Conservation (phyloP, 2,797 vertebrate genomes). For the Clarias fuscus region DNA sequence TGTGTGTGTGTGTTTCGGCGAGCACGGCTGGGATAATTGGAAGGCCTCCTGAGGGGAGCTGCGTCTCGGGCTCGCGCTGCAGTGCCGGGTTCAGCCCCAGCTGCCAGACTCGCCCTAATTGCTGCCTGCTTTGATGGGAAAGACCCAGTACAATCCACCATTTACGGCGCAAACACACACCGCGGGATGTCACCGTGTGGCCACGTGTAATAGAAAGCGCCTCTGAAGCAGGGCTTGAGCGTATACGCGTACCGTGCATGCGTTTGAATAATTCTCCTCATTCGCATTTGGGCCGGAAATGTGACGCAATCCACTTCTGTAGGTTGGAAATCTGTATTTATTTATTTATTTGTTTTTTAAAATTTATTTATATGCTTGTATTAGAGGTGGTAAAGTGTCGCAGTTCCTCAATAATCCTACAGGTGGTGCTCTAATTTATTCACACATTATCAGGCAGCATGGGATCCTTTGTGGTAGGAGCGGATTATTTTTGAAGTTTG, state of each 20-base stretch:
- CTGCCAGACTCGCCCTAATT: constrained; percentile 68
- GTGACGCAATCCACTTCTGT: background rate
- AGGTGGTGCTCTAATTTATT: no score
- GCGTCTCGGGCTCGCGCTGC: constrained; percentile 53
- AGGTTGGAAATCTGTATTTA: background rate
- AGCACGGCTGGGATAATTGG: constrained; percentile 67
- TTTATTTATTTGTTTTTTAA: no score
- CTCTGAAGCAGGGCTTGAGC: background rate
- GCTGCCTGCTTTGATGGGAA: constrained; percentile 63
- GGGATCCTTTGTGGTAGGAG: no score
- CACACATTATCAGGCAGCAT: no score
- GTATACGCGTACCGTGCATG: background rate
- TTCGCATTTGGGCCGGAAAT: background rate
- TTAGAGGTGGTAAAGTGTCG: no score
- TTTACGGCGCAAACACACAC: constrained; percentile 63
- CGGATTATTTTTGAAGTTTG: no score
- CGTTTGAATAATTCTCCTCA: constrained; percentile 20
- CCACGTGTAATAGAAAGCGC: background rate
- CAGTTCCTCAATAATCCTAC: no score
- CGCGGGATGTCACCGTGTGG: background rate
- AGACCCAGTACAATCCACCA: constrained; percentile 10
- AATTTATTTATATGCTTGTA: no score
- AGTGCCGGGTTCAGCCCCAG: constrained; percentile 62
- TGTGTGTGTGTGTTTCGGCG: background rate
- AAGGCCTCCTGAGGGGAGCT: constrained; percentile 68